Percentiles rank a stretch among this genome's conserved stretches.
phyloP scores from a whole-genome alignment of 2,797 vertebrate genomes.

The Florisuga fusca region DNA sequence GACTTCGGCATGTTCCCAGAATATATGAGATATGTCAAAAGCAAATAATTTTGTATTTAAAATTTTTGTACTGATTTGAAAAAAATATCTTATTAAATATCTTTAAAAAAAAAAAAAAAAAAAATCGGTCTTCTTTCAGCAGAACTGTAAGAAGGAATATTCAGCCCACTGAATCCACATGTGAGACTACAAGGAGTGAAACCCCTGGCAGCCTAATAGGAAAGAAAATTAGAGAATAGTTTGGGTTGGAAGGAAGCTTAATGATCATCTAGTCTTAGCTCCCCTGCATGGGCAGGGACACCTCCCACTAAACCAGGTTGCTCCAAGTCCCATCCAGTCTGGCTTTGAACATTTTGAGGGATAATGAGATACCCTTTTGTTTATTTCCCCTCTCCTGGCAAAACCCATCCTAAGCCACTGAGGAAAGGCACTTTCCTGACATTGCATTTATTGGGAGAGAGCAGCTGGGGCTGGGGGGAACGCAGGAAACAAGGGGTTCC shows the following conservation, averaged over 20 bases:
- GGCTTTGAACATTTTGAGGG: too few species aligned
- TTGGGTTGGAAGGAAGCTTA: too few species aligned
- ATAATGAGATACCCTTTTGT: neutral
- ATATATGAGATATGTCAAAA: constrained; percentile 76
- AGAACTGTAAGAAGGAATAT: neutral
- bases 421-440: rapidly evolving
- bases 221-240: too few species aligned
- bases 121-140: constrained; percentile 35
- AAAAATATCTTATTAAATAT: constrained; percentile 83
- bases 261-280: too few species aligned
- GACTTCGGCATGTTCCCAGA: constrained; percentile 75
- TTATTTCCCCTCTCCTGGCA: neutral
- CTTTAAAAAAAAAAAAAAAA: constrained; percentile 70
- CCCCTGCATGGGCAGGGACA: too few species aligned
- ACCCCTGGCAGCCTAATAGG: neutral
- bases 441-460: rapidly evolving
- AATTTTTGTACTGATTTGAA: constrained; percentile 85
- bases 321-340: too few species aligned
- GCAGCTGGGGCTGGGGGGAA: rapidly evolving
- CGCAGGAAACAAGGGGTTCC: rapidly evolving
- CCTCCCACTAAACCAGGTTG: too few species aligned
- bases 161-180: neutral
- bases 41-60: constrained; percentile 86
- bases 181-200: neutral
- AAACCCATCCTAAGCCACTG: neutral